Percentiles rank a stretch among this genome's conserved stretches.
Conservation (phyloP, 37 sponge, comb jelly and placozoan genomes). For the Petrosia ficiformis region DNA sequence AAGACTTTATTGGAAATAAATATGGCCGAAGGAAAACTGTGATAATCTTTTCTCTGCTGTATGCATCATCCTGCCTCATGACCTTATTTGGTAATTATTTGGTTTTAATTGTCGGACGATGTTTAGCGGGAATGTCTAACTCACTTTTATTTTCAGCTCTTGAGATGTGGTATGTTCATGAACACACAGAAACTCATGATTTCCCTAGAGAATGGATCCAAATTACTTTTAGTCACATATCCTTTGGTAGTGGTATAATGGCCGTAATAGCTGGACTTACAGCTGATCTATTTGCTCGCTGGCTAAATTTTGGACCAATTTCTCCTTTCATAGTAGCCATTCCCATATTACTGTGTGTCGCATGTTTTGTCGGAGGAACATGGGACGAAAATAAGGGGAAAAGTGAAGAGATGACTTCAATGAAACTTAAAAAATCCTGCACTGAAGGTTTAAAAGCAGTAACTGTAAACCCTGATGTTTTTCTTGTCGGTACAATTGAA, state of each 20-base stretch:
- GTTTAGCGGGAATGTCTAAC: slow-evolving; percentile 69
- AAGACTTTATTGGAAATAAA: slow-evolving; percentile 44
- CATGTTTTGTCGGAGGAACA: not conserved
- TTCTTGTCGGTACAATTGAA: slow-evolving; percentile 68
- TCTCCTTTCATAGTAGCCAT: slow-evolving; percentile 60
- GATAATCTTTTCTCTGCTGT: slow-evolving; percentile 42
- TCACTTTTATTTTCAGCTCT: slow-evolving; percentile 61
- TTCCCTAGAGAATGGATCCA: slow-evolving; percentile 82
- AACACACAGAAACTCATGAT: slow-evolving; percentile 63
- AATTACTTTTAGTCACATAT: slow-evolving; percentile 62
- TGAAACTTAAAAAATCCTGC: slow-evolving; percentile 17
- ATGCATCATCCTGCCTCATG: slow-evolving; percentile 55
- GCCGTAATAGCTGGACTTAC: slow-evolving; percentile 70
- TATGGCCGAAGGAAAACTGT: slow-evolving; percentile 45
- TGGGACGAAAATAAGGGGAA: slow-evolving; percentile 76
- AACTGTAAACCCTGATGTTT: slow-evolving; percentile 35
- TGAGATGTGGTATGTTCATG: slow-evolving; percentile 76
- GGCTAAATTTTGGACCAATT: slow-evolving; percentile 51
- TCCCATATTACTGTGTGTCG: slow-evolving; percentile 43
- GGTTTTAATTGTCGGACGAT: slow-evolving; percentile 58
- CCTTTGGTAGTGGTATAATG: slow-evolving; percentile 68
- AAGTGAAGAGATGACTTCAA: not conserved
- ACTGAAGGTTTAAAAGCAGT: slow-evolving; percentile 50
- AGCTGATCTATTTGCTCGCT: slow-evolving; percentile 56
- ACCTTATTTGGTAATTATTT: slow-evolving; percentile 32